phyloP scores from a whole-genome alignment of 2,888 invertebrate genomes.

The Acanthosepion pharaonis region DNA sequence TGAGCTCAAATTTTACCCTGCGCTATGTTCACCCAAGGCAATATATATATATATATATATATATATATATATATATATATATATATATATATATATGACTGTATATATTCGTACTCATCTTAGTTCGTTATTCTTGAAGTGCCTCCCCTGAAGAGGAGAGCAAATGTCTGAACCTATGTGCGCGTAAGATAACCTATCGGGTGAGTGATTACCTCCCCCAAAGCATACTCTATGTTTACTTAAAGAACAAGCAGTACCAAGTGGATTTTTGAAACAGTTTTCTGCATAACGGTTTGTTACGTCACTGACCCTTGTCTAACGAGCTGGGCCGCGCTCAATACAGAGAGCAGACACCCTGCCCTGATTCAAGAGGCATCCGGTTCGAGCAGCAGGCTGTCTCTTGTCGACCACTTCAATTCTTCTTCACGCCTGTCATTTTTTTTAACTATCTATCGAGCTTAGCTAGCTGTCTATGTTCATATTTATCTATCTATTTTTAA shows the following conservation, averaged over 20 bases:
- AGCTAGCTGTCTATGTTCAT: neutral
- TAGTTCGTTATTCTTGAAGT: neutral
- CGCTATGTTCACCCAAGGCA: too few species aligned
- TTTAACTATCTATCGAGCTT: neutral
- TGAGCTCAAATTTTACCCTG: too few species aligned
- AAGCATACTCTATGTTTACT: neutral
- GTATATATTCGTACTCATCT: neutral
- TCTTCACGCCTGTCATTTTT: neutral
- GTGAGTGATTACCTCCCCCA: neutral
- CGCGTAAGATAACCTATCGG: neutral
- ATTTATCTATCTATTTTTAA: neutral
- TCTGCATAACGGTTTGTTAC: conserved; percentile 11
- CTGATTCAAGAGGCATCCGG: neutral
- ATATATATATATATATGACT: neutral
- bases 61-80: neutral
- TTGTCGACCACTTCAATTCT: neutral
- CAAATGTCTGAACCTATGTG: neutral
- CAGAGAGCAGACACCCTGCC: neutral
- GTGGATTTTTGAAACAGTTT: neutral
- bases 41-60: neutral
- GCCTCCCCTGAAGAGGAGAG: neutral
- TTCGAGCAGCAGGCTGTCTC: neutral
- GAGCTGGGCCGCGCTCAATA: neutral
- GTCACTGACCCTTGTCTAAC: conserved; percentile 15
- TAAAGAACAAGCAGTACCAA: neutral